Percentiles rank a stretch among this genome's conserved stretches.
Evolutionary conservation across 2,888 invertebrate species (phyloP).

Genomic region (Neoscelio sp.): DNA sequence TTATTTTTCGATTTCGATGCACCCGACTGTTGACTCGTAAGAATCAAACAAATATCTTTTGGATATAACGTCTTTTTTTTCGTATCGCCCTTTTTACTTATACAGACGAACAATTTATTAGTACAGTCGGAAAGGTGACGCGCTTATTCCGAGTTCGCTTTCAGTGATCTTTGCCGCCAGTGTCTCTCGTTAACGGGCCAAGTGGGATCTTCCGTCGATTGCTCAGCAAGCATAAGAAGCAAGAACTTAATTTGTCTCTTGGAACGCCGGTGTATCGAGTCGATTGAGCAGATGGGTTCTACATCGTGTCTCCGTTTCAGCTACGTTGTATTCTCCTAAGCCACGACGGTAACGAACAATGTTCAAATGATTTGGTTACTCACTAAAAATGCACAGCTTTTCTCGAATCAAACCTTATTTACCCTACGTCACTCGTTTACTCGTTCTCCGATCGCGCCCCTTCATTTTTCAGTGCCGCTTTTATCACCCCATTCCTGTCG

Average conservation of each 20-base stretch:
- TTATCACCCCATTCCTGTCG: conserved; percentile 1
- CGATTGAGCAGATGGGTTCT: conserved; percentile 77
- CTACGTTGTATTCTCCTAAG: conserved; percentile 47
- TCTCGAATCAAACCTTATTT: conserved; percentile 5
- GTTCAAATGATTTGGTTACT: conserved; percentile 27
- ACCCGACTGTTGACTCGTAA: not conserved
- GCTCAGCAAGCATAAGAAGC: conserved; percentile 72
- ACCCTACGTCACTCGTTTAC: not conserved
- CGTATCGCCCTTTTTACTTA: conserved; percentile 47
- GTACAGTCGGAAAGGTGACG: conserved; percentile 71
- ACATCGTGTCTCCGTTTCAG: conserved; percentile 60
- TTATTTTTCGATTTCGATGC: conserved; percentile 63
- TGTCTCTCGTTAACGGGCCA: conserved; percentile 73
- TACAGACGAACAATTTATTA: conserved; percentile 62
- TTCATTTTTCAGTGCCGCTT: conserved; percentile 14
- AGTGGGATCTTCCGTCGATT: conserved; percentile 73
- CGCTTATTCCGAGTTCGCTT: conserved; percentile 67
- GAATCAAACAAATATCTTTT: conserved; percentile 53
- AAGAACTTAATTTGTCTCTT: conserved; percentile 81
- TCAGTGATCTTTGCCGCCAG: conserved; percentile 74
- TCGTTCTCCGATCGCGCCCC: not conserved
- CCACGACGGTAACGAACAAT: conserved; percentile 26
- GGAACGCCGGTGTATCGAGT: conserved; percentile 78
- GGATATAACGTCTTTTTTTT: conserved; percentile 47
- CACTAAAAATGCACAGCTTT: conserved; percentile 8